These are phyloP conservation scores for Sebastes cheni DNA, from an alignment of 2,797 vertebrate species.

Conservation along the genomic window DNA sequence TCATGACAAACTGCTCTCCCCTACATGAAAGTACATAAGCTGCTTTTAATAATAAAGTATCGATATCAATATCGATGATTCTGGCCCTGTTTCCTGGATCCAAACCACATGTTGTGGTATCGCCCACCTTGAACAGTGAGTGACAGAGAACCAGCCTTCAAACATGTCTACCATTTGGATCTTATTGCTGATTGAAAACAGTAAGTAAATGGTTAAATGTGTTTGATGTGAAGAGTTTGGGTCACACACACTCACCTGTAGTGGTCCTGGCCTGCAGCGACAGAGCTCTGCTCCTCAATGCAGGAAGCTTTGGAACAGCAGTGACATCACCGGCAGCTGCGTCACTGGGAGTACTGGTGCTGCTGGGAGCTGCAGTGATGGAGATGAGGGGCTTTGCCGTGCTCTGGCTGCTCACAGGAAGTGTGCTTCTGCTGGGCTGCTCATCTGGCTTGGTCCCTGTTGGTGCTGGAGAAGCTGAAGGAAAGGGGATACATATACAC, in stretches of 20 bases:
- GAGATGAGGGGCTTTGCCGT: slow-evolving; percentile 13
- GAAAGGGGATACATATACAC: not conserved
- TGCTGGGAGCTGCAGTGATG: slow-evolving; percentile 10
- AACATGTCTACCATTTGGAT: not conserved
- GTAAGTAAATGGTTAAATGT: not conserved
- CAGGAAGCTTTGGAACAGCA: slow-evolving; percentile 16
- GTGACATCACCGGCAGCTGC: not conserved
- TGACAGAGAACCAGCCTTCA: not conserved
- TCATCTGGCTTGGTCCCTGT: slow-evolving; percentile 52
- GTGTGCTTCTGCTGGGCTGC: slow-evolving; percentile 38
- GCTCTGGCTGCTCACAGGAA: slow-evolving; percentile 37
- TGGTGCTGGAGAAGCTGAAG: not conserved
- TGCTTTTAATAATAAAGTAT: not conserved
- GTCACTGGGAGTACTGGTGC: not conserved
- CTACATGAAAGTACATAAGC: not conserved
- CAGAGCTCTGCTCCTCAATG: slow-evolving; percentile 55
- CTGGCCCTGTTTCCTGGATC: not conserved
- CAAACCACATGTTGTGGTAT: too few relatives aligned
- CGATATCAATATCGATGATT: not conserved
- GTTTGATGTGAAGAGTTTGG: not conserved
- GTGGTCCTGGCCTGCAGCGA: slow-evolving; percentile 60
- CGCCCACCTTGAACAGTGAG: not conserved
- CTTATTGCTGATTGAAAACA: not conserved
- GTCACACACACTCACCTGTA: slow-evolving; percentile 42
- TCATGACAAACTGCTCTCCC: not conserved